Evolutionary conservation across 2,888 invertebrate species (phyloP).

Genomic region (Epistrophella euchroma): DNA sequence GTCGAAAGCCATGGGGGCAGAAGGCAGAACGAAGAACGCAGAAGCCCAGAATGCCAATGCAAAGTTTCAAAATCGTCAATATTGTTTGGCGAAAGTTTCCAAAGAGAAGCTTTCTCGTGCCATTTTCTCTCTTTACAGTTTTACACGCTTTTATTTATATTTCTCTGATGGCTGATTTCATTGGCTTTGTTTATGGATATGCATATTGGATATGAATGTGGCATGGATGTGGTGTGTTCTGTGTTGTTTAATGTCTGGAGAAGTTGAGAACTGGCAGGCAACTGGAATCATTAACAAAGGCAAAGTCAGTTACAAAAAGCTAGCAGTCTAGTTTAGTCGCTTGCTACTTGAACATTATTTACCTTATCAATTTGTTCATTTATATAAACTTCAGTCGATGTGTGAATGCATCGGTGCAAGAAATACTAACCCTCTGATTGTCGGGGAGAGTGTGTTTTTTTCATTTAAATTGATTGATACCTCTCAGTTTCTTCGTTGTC

Average conservation of each 20-base stretch:
- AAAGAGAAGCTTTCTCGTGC: conserved; percentile 40
- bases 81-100: conserved; percentile 6
- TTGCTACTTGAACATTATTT: conserved; percentile 8
- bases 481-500: conserved; percentile 10
- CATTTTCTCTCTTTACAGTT: conserved; percentile 25
- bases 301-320: conserved; percentile 43
- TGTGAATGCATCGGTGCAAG: conserved; percentile 26
- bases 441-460: conserved; percentile 15
- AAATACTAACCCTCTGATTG: conserved; percentile 9
- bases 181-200: conserved; percentile 13
- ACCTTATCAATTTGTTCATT: conserved; percentile 15
- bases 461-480: background rate
- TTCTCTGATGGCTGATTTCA: conserved; percentile 20
- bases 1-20: background rate
- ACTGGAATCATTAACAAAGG: conserved; percentile 33
- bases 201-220: background rate
- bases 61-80: conserved; percentile 6
- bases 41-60: conserved; percentile 1
- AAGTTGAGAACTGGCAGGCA: conserved; percentile 11
- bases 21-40: background rate
- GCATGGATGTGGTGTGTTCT: background rate
- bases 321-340: conserved; percentile 29
- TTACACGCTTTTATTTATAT: conserved; percentile 7
- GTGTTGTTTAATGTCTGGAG: conserved; percentile 42
- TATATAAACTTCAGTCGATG: conserved; percentile 18